Conservation (phyloP, 2,113 vertebrate genomes). For the Nanorana parkeri region DNA sequence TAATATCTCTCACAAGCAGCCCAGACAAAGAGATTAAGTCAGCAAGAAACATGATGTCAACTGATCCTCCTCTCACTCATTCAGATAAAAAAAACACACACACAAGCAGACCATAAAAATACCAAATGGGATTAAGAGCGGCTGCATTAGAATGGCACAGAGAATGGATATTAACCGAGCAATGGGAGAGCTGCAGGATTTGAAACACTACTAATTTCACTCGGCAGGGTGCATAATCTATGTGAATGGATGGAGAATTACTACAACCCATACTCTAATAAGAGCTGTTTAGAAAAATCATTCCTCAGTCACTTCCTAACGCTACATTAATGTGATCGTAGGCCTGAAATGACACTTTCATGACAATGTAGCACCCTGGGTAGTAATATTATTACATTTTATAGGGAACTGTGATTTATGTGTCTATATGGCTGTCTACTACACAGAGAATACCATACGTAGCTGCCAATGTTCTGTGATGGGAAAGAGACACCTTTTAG, state of each 20-base stretch:
- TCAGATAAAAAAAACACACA: slow-evolving; percentile 42
- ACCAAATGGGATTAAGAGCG: slow-evolving; percentile 7
- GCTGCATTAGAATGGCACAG: slow-evolving; percentile 36
- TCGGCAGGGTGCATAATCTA: slow-evolving; percentile 4
- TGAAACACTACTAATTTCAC: slow-evolving; percentile 38
- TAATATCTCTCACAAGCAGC: slow-evolving; percentile 10
- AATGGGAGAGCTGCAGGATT: slow-evolving; percentile 5
- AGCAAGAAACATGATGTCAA: slow-evolving; percentile 35
- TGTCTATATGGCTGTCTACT: too few species aligned
- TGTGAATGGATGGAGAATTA: slow-evolving; percentile 3
- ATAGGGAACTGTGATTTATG: too few species aligned
- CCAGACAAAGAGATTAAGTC: slow-evolving; percentile 29
- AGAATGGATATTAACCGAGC: slow-evolving; percentile 28
- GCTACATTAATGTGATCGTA: neutral
- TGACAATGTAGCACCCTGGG: too few species aligned
- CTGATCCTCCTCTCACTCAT: slow-evolving; percentile 21
- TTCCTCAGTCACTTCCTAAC: neutral
- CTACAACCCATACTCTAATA: neutral
- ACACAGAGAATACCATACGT: too few species aligned
- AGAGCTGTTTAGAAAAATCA: neutral
- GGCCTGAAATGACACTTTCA: neutral
- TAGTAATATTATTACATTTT: too few species aligned
- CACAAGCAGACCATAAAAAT: slow-evolving; percentile 26
- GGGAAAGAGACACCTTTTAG: too few species aligned
- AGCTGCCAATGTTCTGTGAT: too few species aligned